Conservation (phyloP, 2,797 vertebrate species). For the Zalophus californianus region DNA sequence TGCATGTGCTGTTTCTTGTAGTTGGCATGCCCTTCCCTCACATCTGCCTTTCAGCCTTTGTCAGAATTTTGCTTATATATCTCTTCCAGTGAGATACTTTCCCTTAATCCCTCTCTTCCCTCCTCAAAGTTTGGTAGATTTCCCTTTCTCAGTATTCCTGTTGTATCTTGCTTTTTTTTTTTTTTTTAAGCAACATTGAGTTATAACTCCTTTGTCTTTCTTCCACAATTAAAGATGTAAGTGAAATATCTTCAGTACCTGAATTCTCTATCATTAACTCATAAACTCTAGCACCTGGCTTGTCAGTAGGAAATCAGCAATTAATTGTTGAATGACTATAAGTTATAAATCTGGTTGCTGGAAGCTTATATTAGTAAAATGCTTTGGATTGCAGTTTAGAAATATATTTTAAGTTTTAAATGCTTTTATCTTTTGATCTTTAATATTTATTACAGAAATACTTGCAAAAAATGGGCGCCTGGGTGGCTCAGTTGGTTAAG, state of each 20-base stretch:
- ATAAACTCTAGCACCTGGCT: conserved; percentile 20
- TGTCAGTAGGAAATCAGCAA: not conserved
- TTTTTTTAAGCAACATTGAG: not conserved
- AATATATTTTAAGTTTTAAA: conserved; percentile 36
- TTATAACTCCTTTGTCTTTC: conserved; percentile 27
- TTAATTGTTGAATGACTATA: conserved; percentile 53
- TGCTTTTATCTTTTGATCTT: not conserved
- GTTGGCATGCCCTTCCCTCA: not conserved
- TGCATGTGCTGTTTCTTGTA: not conserved
- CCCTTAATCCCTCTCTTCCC: not conserved
- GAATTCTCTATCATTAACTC: not conserved
- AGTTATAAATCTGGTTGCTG: conserved; percentile 36
- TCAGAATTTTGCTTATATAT: not conserved
- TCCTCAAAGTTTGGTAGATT: not conserved
- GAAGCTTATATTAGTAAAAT: conserved; percentile 20
- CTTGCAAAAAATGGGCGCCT: not conserved
- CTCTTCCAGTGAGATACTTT: not conserved
- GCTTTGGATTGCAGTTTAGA: conserved; percentile 24
- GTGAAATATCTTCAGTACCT: not conserved
- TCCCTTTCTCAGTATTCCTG: not conserved
- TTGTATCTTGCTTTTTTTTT: not conserved
- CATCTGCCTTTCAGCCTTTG: not conserved
- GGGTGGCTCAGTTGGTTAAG: too few species aligned
- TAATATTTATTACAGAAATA: conserved; percentile 56
- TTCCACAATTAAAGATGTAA: conserved; percentile 38